Conservation (phyloP, 2,797 vertebrate species). For the Amphiprion clarkii region DNA sequence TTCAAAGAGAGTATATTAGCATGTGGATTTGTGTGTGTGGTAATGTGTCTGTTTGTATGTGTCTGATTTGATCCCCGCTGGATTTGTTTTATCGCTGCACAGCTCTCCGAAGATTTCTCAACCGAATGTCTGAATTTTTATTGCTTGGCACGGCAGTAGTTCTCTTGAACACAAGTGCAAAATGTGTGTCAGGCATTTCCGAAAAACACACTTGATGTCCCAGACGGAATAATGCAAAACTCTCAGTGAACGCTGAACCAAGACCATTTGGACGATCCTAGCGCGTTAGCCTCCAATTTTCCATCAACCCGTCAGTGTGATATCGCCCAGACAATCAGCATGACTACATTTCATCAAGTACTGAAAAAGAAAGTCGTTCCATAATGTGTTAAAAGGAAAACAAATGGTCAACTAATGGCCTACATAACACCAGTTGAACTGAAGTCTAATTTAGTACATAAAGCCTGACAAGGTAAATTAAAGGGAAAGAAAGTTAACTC, state of each 20-base stretch:
- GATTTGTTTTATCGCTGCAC: slow-evolving; percentile 15
- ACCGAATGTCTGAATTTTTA: slow-evolving; percentile 4
- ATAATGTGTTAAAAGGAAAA: slow-evolving; percentile 45
- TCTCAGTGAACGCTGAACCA: slow-evolving; percentile 30
- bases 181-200: slow-evolving; percentile 38
- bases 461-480: slow-evolving; percentile 26
- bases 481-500: slow-evolving; percentile 14
- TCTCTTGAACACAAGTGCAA: slow-evolving; percentile 35
- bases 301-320: slow-evolving; percentile 45
- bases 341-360: slow-evolving; percentile 26
- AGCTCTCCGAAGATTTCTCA: slow-evolving; percentile 8
- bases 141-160: slow-evolving; percentile 1
- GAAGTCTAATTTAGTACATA: neutral
- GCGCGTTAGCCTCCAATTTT: slow-evolving; percentile 51
- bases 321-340: slow-evolving; percentile 47
- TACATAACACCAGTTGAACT: neutral
- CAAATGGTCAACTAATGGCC: slow-evolving; percentile 16
- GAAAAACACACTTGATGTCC: slow-evolving; percentile 42
- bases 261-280: slow-evolving; percentile 33
- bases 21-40: slow-evolving; percentile 15
- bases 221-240: slow-evolving; percentile 43
- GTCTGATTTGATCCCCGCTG: neutral
- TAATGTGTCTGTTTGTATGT: slow-evolving; percentile 1
- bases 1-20: slow-evolving; percentile 13
- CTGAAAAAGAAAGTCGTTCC: slow-evolving; percentile 44